Evolutionary conservation across 2,797 vertebrate species (phyloP), one percentile per base, ranked within the genome.

Genomic region (Periophthalmus magnuspinnatus): DNA sequence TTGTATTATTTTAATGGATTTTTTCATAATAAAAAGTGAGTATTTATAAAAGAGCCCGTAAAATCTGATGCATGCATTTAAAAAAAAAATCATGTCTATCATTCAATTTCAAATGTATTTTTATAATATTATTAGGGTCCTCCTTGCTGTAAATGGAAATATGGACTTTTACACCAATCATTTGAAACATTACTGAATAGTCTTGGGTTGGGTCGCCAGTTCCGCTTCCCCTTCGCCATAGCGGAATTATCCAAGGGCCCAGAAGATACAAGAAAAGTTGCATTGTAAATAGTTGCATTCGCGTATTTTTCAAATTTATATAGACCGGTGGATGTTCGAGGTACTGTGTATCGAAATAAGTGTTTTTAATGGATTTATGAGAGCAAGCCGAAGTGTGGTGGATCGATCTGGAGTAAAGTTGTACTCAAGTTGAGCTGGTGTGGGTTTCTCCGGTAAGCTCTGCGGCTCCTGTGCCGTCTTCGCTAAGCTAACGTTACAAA

Each of bases 141-240:
- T 45, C 45, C 41, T 45, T 54, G 19, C 52, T 55, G 21, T 55
- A 13, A 55, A 55, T 55, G 21, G 7, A 55, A 55, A 55, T 22
- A 22, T 21, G 21, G 21, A 22, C 10, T 22, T 22, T 55, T 55
- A 13, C 70, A 69, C 74, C 78, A 75, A 84, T 87, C 82, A 80
- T 79, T 50, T 67, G 74, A 34, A 74, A 21, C 75, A 8, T 19
- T n/a, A 67, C 36, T 78, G 83, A 73, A 70, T 5, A 71, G 77
- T 50, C 83, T 69, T 60, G 86, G 89, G 90, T 76, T 90, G 89
- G 89, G 91, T 90, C 90, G 70, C 45, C 84, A 90, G 89, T 92
- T 93, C 92, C 91, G 92, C 83, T 92, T 93, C 91, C 90, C 87
- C 83, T 88, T 79, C 91, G 89, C 90, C 90, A 88, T 89, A 90